phyloP scores from a whole-genome alignment of 2,797 vertebrate genomes.

The Bradypodion ventrale region DNA sequence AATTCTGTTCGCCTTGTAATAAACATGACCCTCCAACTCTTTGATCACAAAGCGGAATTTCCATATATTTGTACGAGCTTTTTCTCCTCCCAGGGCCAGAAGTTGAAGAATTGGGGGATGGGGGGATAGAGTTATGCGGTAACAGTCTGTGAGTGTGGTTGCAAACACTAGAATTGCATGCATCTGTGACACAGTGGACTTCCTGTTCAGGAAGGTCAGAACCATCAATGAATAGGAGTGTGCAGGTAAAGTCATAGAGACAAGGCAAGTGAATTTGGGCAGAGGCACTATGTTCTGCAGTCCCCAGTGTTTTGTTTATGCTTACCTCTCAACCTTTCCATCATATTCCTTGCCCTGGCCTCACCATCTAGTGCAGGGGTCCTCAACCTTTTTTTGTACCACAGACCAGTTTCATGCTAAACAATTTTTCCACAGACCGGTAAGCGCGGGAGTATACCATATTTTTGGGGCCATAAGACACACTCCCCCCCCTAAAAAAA shows the following conservation, averaged over 20 bases:
- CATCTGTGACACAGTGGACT: not conserved
- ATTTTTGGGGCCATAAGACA: no score
- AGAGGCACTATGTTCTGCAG: not conserved
- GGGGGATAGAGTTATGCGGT: not conserved
- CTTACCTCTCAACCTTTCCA: not conserved
- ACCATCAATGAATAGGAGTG: not conserved
- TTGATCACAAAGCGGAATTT: conserved; percentile 44
- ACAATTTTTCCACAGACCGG: no score
- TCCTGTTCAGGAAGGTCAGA: not conserved
- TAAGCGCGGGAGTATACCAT: no score
- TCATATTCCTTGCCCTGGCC: no score
- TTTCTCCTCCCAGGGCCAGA: not conserved
- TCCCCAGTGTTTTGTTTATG: not conserved
- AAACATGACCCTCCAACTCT: conserved; percentile 32
- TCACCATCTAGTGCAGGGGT: no score
- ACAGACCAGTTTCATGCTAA: no score
- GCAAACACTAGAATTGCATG: not conserved
- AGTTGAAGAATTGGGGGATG: no score
- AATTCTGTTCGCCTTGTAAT: conserved; percentile 26
- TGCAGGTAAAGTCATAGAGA: not conserved
- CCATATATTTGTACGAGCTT: not conserved
- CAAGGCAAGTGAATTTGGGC: not conserved
- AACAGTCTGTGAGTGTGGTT: not conserved
- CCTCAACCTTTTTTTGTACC: no score
- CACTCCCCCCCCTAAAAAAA: no score